These are phyloP conservation scores for Acromyrmex heyeri DNA, from an alignment of 1,140 invertebrate species.

Conservation along the genomic window DNA sequence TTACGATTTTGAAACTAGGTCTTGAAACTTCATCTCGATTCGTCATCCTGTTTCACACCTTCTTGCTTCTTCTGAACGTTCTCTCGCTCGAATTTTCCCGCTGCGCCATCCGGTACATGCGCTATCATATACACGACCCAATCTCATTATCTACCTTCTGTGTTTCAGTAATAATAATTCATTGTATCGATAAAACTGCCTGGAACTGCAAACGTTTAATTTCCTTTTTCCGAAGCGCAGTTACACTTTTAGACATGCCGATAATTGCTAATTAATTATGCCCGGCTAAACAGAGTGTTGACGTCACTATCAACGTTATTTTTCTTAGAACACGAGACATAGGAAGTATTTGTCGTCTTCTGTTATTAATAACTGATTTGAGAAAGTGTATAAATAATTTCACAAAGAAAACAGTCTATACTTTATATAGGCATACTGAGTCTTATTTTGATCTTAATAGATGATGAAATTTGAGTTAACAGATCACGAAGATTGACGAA, in stretches of 20 bases:
- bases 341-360: not conserved
- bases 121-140: not conserved
- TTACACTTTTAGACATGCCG: conserved; percentile 38
- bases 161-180: conserved; percentile 18
- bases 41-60: conserved; percentile 11
- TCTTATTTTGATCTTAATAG: no score
- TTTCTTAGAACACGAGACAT: conserved; percentile 18
- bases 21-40: conserved; percentile 45
- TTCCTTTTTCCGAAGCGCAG: not conserved
- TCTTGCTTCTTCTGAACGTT: not conserved
- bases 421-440: no score
- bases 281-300: not conserved
- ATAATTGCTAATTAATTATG: conserved; percentile 53
- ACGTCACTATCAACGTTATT: conserved; percentile 47
- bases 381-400: not conserved
- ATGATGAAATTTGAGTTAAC: no score
- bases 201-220: not conserved
- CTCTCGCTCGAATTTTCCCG: not conserved
- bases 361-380: not conserved
- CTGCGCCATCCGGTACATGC: not conserved
- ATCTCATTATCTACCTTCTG: not conserved
- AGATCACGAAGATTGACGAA: no score
- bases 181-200: not conserved
- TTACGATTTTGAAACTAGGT: conserved; percentile 16
- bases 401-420: not conserved